A percentile compares a stretch with the other conserved stretches of the same genome.
Conservation (phyloP, 2,113 vertebrate genomes). For the Chionis minor region DNA sequence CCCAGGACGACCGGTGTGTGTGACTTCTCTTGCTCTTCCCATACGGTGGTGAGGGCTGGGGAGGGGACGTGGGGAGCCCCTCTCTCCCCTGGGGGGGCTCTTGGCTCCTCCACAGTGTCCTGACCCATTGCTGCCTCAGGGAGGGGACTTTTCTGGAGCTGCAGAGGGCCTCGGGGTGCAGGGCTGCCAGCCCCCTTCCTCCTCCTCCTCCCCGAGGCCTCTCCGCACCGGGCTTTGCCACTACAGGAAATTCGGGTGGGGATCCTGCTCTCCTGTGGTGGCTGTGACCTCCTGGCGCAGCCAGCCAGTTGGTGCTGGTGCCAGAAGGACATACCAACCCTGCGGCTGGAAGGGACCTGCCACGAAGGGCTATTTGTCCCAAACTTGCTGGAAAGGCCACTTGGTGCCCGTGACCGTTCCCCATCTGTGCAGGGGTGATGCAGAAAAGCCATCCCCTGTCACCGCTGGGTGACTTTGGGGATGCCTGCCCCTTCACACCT, state of each 20-base stretch:
- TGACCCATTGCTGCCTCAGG: neutral
- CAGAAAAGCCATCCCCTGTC: neutral
- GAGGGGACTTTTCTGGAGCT: neutral
- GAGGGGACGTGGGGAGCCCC: neutral
- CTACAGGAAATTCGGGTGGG: neutral
- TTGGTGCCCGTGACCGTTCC: neutral
- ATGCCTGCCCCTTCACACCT: neutral
- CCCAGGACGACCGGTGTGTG: slow-evolving; percentile 91
- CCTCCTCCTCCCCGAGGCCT: neutral
- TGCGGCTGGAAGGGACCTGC: neutral
- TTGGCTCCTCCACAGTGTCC: neutral
- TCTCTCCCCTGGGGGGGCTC: neutral
- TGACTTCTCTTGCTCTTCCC: neutral
- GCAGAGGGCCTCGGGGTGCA: neutral
- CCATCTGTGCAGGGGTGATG: fast-evolving
- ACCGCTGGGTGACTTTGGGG: neutral
- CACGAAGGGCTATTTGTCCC: neutral
- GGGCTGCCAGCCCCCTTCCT: neutral
- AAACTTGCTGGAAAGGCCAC: neutral
- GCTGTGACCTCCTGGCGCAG: neutral
- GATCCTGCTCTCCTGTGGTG: neutral
- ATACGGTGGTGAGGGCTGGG: neutral
- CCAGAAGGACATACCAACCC: neutral
- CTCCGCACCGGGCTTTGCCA: neutral
- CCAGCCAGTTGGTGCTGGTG: neutral